Percentiles rank a stretch among this genome's conserved stretches.
phyloP scores from a whole-genome alignment of 2,888 invertebrate genomes.

The Brenthis hecate region DNA sequence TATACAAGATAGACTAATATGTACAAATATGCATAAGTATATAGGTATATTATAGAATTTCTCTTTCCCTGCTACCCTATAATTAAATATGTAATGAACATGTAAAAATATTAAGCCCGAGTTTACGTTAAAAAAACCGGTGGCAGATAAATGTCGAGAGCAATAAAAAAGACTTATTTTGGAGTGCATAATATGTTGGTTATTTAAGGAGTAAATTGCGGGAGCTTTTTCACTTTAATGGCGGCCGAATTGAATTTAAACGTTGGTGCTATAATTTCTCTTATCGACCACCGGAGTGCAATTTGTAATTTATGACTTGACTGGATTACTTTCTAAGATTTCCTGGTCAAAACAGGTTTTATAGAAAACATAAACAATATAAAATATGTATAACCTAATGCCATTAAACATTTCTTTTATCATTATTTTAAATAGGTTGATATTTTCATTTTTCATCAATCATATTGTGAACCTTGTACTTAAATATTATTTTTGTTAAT shows the following conservation, averaged over 20 bases:
- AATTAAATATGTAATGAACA: conserved; percentile 11
- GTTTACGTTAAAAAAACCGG: conserved; percentile 31
- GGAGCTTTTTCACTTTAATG: conserved; percentile 27
- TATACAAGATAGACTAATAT: too few species aligned
- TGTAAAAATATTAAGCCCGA: conserved; percentile 6
- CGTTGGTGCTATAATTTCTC: conserved; percentile 30
- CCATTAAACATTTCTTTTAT: too few species aligned
- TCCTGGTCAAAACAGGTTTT: conserved; percentile 22
- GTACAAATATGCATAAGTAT: too few species aligned
- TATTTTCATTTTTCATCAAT: not conserved
- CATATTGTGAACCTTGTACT: not conserved
- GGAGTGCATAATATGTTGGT: conserved; percentile 31
- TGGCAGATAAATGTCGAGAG: conserved; percentile 34
- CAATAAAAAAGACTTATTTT: conserved; percentile 31
- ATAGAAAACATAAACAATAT: too few species aligned
- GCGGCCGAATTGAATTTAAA: conserved; percentile 31
- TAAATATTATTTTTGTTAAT: not conserved
- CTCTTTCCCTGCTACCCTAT: not conserved
- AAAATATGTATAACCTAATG: too few species aligned
- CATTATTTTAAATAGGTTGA: too few species aligned
- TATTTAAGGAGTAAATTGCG: conserved; percentile 35
- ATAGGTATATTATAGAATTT: not conserved
- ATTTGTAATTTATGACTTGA: conserved; percentile 25
- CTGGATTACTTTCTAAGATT: conserved; percentile 20
- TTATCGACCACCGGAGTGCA: conserved; percentile 35